phyloP scores from a whole-genome alignment of 2,888 invertebrate genomes.

The Pandemis cinnamomeana region DNA sequence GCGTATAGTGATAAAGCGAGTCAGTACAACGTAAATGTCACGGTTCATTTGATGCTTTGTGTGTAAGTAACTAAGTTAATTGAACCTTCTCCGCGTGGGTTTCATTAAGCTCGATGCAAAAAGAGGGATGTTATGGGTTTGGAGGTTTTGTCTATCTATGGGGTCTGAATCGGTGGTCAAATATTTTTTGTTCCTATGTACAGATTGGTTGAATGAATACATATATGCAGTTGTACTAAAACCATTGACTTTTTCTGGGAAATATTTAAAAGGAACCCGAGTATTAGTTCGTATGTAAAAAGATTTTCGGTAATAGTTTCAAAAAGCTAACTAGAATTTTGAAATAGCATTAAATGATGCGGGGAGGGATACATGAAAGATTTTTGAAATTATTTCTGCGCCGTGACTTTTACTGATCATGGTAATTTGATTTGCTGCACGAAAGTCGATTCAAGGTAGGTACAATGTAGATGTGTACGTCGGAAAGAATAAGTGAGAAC shows the following conservation, averaged over 20 bases:
- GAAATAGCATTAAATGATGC: no score
- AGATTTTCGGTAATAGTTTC: no score
- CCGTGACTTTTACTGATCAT: conserved; percentile 32
- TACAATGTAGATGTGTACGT: neutral
- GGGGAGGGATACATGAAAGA: conserved; percentile 1
- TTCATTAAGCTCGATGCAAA: neutral
- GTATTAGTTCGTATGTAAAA: no score
- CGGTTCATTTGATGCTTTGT: conserved; percentile 26
- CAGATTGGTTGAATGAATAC: neutral
- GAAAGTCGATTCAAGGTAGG: neutral
- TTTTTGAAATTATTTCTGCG: conserved; percentile 8
- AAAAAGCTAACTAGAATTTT: no score
- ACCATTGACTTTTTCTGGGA: no score
- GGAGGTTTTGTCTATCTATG: neutral
- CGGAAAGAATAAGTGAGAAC: neutral
- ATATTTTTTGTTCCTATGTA: no score
- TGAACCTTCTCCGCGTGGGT: conserved; percentile 1
- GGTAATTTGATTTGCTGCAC: conserved; percentile 23
- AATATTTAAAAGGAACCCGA: no score
- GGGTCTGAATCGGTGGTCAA: no score
- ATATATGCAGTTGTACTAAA: no score
- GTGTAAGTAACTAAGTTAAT: conserved; percentile 24
- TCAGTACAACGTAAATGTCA: conserved; percentile 1
- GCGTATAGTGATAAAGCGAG: neutral
- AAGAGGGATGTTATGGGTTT: neutral